Conservation (phyloP, 1,140 invertebrate species). For the Drosophila lowei region DNA sequence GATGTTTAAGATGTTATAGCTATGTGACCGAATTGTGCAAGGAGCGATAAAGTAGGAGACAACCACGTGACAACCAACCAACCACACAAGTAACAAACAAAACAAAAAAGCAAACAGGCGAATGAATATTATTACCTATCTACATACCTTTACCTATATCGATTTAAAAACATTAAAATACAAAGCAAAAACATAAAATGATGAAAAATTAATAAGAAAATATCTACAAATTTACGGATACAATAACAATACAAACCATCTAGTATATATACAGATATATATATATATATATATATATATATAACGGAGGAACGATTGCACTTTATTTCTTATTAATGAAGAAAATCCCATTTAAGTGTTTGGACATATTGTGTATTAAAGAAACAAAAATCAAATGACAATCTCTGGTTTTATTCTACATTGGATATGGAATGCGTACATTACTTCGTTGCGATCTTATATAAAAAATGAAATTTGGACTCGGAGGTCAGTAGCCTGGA, state of each 20-base stretch:
- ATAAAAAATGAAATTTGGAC: constrained; percentile 13
- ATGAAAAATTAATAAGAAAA: constrained; percentile 58
- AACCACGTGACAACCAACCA: constrained; percentile 59
- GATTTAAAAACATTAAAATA: constrained; percentile 75
- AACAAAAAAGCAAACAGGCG: constrained; percentile 76
- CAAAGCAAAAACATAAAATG: constrained; percentile 36
- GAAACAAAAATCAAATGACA: constrained; percentile 61
- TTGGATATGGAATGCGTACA: too few relatives aligned
- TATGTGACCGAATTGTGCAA: constrained; percentile 69
- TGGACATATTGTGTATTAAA: constrained; percentile 82
- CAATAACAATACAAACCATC: constrained; percentile 57
- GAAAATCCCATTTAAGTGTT: constrained; percentile 82
- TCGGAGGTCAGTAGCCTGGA: constrained; percentile 12
- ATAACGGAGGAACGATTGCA: constrained; percentile 60
- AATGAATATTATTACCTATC: constrained; percentile 81
- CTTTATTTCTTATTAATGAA: constrained; percentile 80
- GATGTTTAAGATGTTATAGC: constrained; percentile 81
- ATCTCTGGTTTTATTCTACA: constrained; percentile 7
- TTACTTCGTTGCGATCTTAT: constrained; percentile 9
- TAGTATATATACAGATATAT: constrained; percentile 52
- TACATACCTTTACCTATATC: constrained; percentile 81
- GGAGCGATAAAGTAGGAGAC: constrained; percentile 53
- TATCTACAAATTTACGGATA: constrained; percentile 81
- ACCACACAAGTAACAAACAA: constrained; percentile 68
- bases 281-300: constrained; percentile 42